Percentiles rank a stretch among this genome's conserved stretches.
phyloP scores from a whole-genome alignment of 2,113 vertebrate genomes.

The Felis catus region F.catus_Fca126_mat1.0 CM031423.1:63790501-63791000 shows the following conservation, averaged over 20 bases:
- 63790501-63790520: not conserved
- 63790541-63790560: not conserved
- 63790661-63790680: not conserved
- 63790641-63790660: not conserved
- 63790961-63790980: not conserved
- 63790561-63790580: not conserved
- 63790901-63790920: not conserved
- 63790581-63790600: not conserved
- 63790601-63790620: not conserved
- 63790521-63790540: not conserved
- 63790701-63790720: not conserved
- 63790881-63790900: no score
- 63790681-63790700: not conserved
- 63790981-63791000: accelerated
- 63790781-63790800: no score
- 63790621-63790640: not conserved
- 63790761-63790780: no score
- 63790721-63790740: no score
- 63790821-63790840: no score
- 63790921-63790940: not conserved
- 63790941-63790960: not conserved
- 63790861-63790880: no score
- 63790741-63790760: no score
- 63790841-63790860: no score
- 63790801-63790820: no score